Evolutionary conservation across 1,140 invertebrate species (phyloP), one percentile per base, ranked within the genome.

Genomic region (Trichomalopsis sarcophagae): DNA sequence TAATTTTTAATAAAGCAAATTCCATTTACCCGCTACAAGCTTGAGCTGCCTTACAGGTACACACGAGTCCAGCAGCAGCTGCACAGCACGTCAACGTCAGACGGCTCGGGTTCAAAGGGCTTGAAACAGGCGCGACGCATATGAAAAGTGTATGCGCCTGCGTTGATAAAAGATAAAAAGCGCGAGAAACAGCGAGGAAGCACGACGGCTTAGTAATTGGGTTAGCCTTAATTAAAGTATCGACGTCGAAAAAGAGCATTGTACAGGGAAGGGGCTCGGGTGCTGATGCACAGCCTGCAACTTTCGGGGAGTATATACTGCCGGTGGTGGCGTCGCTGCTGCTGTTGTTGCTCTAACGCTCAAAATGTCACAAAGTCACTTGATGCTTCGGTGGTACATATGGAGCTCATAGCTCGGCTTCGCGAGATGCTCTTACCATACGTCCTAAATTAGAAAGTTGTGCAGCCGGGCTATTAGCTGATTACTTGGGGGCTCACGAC

Each of bases 221-320:
- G 66, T 74, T 74, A 74, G 50, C 69, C 9, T 84, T 84, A 84
- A 84, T 84, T 84, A 84, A 78, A 23, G 40, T 78, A 71, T 69
- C 76, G 66, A 50, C 75, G 23, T 71, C 11, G 36, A 83, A 68
- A 23, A 40, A 62, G 55, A 21, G 21, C 55, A 2, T 21, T 1
- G 17, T 17, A 17, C 40, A 36, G 2, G 21, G 6, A n/a, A 62
- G 21, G 21, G 5, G 6, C 50, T 55, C 14, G 27, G 27, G 27
- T 14, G 14, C 4, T 55, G 50, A 50, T 55, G 6, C 21, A n/a
- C 1, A 55, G 50, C 17, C 50, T 5, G 55, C 55, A 62, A 62
- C 55, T 62, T 62, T 62, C 17, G 55, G 55, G 17, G 17, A 62
- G 14, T 21, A 27, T 66, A 68, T 66, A 27, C 36, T 9, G 33